Evolutionary conservation across 2,113 vertebrate species (phyloP).

Genomic region (Podilymbus podiceps): DNA sequence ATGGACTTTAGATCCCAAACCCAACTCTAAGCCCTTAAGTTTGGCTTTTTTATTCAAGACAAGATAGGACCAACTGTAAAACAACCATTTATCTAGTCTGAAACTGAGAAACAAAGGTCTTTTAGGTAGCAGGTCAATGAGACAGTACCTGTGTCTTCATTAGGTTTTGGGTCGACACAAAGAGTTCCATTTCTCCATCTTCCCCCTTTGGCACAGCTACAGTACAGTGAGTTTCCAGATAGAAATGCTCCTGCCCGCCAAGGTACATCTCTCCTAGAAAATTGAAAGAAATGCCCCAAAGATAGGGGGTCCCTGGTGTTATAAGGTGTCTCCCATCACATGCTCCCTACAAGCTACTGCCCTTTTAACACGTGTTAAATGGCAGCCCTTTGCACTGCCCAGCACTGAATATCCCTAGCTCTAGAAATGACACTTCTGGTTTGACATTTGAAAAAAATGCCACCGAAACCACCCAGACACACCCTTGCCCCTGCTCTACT

Average conservation of each 20-base stretch:
- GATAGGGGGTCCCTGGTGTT: background rate
- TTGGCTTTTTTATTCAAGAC: background rate
- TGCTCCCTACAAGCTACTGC: background rate
- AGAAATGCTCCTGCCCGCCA: constrained; percentile 96
- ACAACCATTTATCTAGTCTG: background rate
- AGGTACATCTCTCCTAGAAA: constrained; percentile 87
- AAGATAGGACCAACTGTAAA: background rate
- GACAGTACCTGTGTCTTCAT: constrained; percentile 79
- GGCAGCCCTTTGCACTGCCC: background rate
- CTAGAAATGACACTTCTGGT: background rate
- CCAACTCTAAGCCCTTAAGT: background rate
- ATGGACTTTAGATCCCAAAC: background rate
- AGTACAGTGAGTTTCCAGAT: constrained; percentile 91
- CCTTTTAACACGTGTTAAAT: background rate
- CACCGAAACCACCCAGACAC: background rate
- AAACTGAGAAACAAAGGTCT: background rate
- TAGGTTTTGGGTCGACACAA: constrained; percentile 86
- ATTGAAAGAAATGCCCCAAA: background rate
- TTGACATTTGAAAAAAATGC: background rate
- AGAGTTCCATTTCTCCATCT: constrained; percentile 93
- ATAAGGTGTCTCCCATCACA: background rate
- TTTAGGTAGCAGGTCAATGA: background rate
- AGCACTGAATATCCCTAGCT: background rate
- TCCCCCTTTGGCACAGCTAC: constrained; percentile 89
- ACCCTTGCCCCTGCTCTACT: no score